phyloP scores from a whole-genome alignment of 2,113 vertebrate species.

The Carettochelys insculpta region DNA sequence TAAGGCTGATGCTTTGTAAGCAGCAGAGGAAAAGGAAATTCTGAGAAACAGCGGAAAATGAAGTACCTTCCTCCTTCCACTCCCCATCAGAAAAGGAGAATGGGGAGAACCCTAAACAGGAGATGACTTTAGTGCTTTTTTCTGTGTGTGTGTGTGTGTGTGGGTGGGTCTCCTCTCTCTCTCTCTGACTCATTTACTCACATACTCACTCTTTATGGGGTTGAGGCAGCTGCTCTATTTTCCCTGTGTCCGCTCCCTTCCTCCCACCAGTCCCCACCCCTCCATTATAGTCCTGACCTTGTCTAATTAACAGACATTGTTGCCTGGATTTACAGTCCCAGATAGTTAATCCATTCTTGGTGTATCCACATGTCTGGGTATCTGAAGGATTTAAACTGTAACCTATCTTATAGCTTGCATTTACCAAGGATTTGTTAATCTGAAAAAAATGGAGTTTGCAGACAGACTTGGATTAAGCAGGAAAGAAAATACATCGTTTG shows the following conservation, averaged over 20 bases:
- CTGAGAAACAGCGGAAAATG: not conserved
- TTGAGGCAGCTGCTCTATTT: not conserved
- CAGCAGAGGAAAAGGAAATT: not conserved
- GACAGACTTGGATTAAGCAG: not conserved
- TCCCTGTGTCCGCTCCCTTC: too few species aligned
- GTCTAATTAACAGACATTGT: not conserved
- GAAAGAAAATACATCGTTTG: not conserved
- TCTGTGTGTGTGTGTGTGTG: too few species aligned
- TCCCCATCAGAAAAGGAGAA: not conserved
- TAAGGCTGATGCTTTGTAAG: not conserved
- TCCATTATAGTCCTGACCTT: not conserved
- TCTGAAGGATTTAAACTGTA: not conserved
- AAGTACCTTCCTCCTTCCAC: not conserved
- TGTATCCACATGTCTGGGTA: not conserved
- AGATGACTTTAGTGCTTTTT: not conserved
- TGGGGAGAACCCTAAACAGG: not conserved
- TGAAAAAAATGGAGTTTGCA: not conserved
- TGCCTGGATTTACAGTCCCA: constrained; percentile 13
- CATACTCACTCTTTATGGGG: not conserved
- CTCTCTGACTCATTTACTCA: not conserved
- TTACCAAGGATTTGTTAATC: constrained; percentile 12
- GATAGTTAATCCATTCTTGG: not conserved
- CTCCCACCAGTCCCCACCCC: not conserved
- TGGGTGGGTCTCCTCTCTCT: too few species aligned
- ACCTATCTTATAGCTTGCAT: not conserved